A percentile compares a stretch with the other conserved stretches of the same genome.
Conservation (phyloP, 1,140 invertebrate species). For the Meloidogyne hapla region DNA sequence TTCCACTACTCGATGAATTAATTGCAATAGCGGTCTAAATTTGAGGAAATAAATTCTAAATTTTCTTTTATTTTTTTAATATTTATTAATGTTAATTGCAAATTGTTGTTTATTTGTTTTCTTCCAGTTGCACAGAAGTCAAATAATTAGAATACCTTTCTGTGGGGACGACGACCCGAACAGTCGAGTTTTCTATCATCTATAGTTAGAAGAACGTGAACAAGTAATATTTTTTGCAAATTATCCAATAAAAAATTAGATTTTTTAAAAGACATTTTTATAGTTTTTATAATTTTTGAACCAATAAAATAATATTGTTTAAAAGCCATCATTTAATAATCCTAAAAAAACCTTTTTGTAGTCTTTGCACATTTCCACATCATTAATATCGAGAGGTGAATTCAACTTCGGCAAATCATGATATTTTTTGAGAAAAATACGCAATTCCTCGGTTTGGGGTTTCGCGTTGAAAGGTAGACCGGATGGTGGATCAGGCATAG, state of each 20-base stretch:
- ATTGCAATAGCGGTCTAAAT: slow-evolving; percentile 74
- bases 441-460: slow-evolving; percentile 67
- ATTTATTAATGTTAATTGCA: background rate
- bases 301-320: no score
- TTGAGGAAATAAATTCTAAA: background rate
- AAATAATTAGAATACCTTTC: slow-evolving; percentile 74
- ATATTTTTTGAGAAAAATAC: slow-evolving; percentile 51
- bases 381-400: slow-evolving; percentile 52
- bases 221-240: slow-evolving; percentile 7
- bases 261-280: no score
- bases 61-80: background rate
- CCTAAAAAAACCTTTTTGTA: slow-evolving; percentile 72
- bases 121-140: background rate
- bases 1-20: slow-evolving; percentile 98
- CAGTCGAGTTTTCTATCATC: slow-evolving; percentile 70
- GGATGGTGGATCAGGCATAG: slow-evolving; percentile 84
- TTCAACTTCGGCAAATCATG: slow-evolving; percentile 50
- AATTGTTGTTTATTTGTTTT: slow-evolving; percentile 1
- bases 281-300: no score
- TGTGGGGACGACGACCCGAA: slow-evolving; percentile 96
- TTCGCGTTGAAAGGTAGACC: slow-evolving; percentile 97
- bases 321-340: background rate
- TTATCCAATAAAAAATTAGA: background rate
- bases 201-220: slow-evolving; percentile 22
- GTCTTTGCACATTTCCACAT: slow-evolving; percentile 73